Base-by-base conservation (phyloP, 2,797 vertebrate genomes). In the Peromyscus aztecus region DNA sequence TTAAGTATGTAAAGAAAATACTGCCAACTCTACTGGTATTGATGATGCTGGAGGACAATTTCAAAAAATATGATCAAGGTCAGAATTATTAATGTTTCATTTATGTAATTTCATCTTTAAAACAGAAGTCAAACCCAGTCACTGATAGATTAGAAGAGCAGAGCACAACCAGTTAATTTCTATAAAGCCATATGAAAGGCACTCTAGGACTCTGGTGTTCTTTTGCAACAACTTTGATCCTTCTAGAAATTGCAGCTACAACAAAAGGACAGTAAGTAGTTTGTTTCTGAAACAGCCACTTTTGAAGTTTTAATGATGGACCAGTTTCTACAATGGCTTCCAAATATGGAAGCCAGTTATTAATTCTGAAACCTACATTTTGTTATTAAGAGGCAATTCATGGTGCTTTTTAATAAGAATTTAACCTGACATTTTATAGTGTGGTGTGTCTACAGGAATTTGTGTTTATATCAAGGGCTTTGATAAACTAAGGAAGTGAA, bases 61-160 rank as follows among this genome's bases (percentile, higher is more conserved):
- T 69, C 24, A 57, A 14, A 95, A 94, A 84, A 49, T 81, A 82
- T 37, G 57, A 81, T 82, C 24, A 63, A 73, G 24, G 82, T 78
- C 12, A 93, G 80, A 94, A 84, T 84, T 93, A 13, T 76, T 65
- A 24, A 96, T 57, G 16, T 7, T 85, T 92, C 13, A 8, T 16
- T 95, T 29, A 75, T 14, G 9, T 93, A 90, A 78, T 73, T 94
- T 75, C 40, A 95, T 73, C 27, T 93, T 90, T 37, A 84, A 85
- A 93, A 75, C 31, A 93, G 21, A 0, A 89, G 13, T 16, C 37
- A 43, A 91, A 73, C 73, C 21, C n/a, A 94, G 43, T 57, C 46
- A 3, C 73, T 9, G 37, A 57, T 34, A 90, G 59, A 89, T 21
- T 91, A 37, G 14, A 95, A 88, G n/a, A 86, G 13, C 43, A 82